Percentiles rank a stretch among this genome's conserved stretches.
These are phyloP conservation scores for Drosophila ananassae DNA, from an alignment of 1,140 invertebrate species.

Conservation along the genomic window DNA sequence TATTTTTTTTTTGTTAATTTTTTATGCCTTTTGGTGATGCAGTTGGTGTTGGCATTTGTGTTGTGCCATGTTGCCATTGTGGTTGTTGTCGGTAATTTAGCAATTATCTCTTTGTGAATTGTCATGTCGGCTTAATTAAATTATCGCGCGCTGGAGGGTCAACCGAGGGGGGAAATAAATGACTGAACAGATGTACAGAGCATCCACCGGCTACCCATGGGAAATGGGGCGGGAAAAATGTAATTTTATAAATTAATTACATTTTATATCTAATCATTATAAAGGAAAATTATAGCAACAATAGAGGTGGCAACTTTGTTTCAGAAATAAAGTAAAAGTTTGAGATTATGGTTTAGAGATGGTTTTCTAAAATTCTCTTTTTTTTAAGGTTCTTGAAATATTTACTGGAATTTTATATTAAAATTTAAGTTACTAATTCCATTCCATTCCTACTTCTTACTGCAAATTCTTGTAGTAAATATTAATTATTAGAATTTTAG, in stretches of 20 bases:
- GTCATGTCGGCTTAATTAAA: constrained; percentile 67
- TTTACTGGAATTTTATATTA: too few species aligned
- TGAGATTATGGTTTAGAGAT: too few species aligned
- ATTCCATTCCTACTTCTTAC: too few species aligned
- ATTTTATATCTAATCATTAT: background rate
- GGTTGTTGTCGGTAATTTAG: constrained; percentile 46
- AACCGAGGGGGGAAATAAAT: constrained; percentile 20
- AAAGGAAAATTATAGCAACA: background rate
- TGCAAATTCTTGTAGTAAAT: too few species aligned
- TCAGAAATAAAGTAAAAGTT: too few species aligned
- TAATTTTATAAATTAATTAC: background rate
- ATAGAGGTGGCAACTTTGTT: too few species aligned
- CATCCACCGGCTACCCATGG: background rate
- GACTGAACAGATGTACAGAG: constrained; percentile 1
- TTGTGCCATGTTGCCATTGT: constrained; percentile 8
- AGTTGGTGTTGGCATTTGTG: constrained; percentile 2
- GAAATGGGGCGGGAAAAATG: background rate
- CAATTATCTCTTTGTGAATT: constrained; percentile 60
- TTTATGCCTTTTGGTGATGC: constrained; percentile 5
- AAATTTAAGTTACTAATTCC: too few species aligned
- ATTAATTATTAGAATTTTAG: too few species aligned
- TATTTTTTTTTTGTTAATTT: background rate
- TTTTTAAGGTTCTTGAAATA: too few species aligned
- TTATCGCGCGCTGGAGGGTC: constrained; percentile 40
- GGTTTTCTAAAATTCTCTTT: too few species aligned